phyloP scores from a whole-genome alignment of 2,113 vertebrate genomes.

The Pelobates fuscus region DNA sequence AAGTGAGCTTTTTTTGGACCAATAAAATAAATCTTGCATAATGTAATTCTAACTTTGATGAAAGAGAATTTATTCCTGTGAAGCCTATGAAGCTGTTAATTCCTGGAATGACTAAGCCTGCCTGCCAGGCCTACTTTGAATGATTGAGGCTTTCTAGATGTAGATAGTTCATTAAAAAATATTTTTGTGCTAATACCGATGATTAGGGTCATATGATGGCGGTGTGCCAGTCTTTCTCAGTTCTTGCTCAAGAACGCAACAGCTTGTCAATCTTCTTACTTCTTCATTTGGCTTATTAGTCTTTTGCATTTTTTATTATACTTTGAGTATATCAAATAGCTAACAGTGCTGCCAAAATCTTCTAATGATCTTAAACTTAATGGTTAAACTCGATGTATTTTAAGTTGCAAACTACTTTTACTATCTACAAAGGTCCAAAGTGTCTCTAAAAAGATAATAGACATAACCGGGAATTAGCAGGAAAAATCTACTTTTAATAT shows the following conservation, averaged over 20 bases:
- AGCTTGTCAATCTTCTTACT: too few species aligned
- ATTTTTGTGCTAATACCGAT: constrained; percentile 24
- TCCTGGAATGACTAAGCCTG: constrained; percentile 21
- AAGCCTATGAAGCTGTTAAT: constrained; percentile 28
- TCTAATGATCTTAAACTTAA: too few species aligned
- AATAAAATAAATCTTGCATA: not conserved
- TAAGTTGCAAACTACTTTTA: too few species aligned
- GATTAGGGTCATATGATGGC: constrained; percentile 15
- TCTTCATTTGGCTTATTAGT: too few species aligned
- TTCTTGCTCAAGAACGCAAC: constrained; percentile 20
- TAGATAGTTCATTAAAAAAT: constrained; percentile 17
- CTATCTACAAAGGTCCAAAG: too few species aligned
- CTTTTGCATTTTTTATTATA: too few species aligned
- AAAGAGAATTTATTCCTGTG: not conserved
- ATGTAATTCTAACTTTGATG: constrained; percentile 16
- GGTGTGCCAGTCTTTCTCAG: constrained; percentile 11
- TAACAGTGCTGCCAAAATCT: too few species aligned
- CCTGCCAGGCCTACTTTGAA: constrained; percentile 6
- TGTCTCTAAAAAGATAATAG: too few species aligned
- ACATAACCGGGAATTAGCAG: too few species aligned
- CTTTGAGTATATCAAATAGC: too few species aligned
- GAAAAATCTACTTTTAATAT: too few species aligned
- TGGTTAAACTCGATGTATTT: too few species aligned
- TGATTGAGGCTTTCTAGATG: constrained; percentile 16
- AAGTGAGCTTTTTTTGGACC: not conserved